phyloP scores from a whole-genome alignment of 2,888 invertebrate species.

The Acleris emargana region DNA sequence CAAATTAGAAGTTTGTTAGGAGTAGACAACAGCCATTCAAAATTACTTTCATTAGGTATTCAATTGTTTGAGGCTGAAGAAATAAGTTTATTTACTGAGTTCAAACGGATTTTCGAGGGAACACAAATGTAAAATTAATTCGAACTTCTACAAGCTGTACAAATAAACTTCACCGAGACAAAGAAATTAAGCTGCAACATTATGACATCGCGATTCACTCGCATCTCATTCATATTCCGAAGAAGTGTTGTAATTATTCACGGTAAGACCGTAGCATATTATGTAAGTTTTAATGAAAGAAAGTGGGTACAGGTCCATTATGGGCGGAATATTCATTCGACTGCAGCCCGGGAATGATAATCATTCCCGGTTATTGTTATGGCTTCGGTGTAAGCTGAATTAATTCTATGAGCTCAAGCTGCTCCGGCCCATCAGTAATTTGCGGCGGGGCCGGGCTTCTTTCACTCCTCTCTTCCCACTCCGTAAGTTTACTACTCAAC shows the following conservation, averaged over 20 bases:
- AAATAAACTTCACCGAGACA: constrained; percentile 13
- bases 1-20: too few relatives aligned
- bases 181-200: constrained; percentile 28
- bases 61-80: constrained; percentile 19
- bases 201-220: constrained; percentile 38
- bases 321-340: constrained; percentile 64
- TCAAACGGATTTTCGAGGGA: constrained; percentile 17
- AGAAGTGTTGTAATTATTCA: constrained; percentile 62
- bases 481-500: constrained; percentile 12
- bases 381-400: constrained; percentile 59
- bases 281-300: constrained; percentile 70
- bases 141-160: constrained; percentile 10
- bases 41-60: constrained; percentile 17
- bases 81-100: constrained; percentile 23
- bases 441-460: constrained; percentile 20
- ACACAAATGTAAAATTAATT: constrained; percentile 18
- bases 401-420: constrained; percentile 61
- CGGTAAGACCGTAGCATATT: constrained; percentile 52
- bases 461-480: constrained; percentile 25
- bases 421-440: constrained; percentile 44
- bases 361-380: constrained; percentile 66
- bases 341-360: constrained; percentile 55
- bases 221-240: constrained; percentile 48
- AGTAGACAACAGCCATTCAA: constrained; percentile 2
- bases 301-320: constrained; percentile 59